Percentiles rank a stretch among this genome's conserved stretches.
These are phyloP conservation scores for Brachynemurus nebulosus DNA, from an alignment of 2,888 invertebrate species.

Conservation along the genomic window DNA sequence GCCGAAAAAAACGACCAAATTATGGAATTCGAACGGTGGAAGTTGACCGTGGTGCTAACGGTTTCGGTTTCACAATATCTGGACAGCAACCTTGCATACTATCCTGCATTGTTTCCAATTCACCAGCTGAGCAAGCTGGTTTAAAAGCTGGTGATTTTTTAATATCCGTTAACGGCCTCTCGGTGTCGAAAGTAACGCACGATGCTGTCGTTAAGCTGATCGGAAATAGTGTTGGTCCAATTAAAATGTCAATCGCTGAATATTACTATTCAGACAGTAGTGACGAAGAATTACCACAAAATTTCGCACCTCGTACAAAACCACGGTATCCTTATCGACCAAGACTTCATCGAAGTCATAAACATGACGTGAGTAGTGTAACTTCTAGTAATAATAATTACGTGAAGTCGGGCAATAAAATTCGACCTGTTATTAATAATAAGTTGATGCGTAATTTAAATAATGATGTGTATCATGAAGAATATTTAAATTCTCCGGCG, in stretches of 20 bases:
- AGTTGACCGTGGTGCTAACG: constrained; percentile 70
- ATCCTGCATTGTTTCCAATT: constrained; percentile 80
- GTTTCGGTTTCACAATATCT: constrained; percentile 96
- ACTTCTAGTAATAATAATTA: constrained; percentile 12
- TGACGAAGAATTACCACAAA: constrained; percentile 52
- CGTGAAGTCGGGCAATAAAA: constrained; percentile 19
- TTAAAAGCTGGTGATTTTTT: constrained; percentile 85
- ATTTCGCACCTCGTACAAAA: constrained; percentile 38
- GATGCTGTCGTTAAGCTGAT: constrained; percentile 87
- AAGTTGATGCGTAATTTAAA: constrained; percentile 2
- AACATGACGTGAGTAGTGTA: constrained; percentile 15
- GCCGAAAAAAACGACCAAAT: constrained; percentile 55
- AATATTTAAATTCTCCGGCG: constrained; percentile 13
- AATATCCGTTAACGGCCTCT: constrained; percentile 80
- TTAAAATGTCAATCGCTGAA: constrained; percentile 75
- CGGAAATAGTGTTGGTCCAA: constrained; percentile 69
- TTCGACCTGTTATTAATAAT: constrained; percentile 13
- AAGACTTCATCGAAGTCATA: constrained; percentile 15
- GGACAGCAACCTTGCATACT: constrained; percentile 93
- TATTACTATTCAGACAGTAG: constrained; percentile 77
- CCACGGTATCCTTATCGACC: constrained; percentile 45
- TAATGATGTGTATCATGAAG: constrained; percentile 15
- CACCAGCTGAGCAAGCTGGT: constrained; percentile 83
- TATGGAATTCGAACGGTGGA: constrained; percentile 72
- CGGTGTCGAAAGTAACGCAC: constrained; percentile 83